phyloP scores from a whole-genome alignment of 2,888 invertebrate species.

The Polia nebulosa region DNA sequence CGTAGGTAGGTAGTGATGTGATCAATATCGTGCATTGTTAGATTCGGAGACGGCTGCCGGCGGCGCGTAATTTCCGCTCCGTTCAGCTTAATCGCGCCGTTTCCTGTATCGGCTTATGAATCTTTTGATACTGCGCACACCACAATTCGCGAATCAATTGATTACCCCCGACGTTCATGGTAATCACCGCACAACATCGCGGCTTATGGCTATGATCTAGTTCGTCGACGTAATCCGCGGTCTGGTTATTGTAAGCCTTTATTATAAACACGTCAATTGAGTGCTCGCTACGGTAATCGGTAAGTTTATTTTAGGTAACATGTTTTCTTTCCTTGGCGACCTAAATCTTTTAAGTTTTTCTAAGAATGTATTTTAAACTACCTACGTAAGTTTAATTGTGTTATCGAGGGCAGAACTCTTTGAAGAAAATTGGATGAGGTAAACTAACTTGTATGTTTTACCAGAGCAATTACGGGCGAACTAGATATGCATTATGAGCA shows the following conservation, averaged over 20 bases:
- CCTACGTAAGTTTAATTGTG: slow-evolving; percentile 30
- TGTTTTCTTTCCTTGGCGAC: slow-evolving; percentile 55
- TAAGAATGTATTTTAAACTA: slow-evolving; percentile 22
- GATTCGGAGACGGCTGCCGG: slow-evolving; percentile 67
- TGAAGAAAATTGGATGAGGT: slow-evolving; percentile 10
- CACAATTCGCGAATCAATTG: slow-evolving; percentile 66
- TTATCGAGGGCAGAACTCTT: slow-evolving; percentile 5
- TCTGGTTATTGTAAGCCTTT: slow-evolving; percentile 54
- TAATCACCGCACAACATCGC: slow-evolving; percentile 54
- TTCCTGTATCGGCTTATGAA: slow-evolving; percentile 69
- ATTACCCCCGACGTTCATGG: slow-evolving; percentile 61
- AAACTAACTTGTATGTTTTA: slow-evolving; percentile 1
- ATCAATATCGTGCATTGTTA: slow-evolving; percentile 69
- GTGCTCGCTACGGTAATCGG: slow-evolving; percentile 25
- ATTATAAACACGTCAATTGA: slow-evolving; percentile 56
- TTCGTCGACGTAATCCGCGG: slow-evolving; percentile 40
- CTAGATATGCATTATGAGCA: not conserved
- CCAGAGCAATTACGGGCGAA: not conserved
- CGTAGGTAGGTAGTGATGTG: slow-evolving; percentile 59
- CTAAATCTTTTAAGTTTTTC: slow-evolving; percentile 50
- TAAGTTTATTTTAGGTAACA: slow-evolving; percentile 43
- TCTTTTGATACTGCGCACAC: slow-evolving; percentile 61
- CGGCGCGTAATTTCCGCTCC: slow-evolving; percentile 68
- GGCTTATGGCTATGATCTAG: slow-evolving; percentile 58
- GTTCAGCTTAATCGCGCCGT: slow-evolving; percentile 67